Base-by-base conservation (phyloP, 1,140 invertebrate species). In the Hyposmocoma kahamanoa region DNA sequence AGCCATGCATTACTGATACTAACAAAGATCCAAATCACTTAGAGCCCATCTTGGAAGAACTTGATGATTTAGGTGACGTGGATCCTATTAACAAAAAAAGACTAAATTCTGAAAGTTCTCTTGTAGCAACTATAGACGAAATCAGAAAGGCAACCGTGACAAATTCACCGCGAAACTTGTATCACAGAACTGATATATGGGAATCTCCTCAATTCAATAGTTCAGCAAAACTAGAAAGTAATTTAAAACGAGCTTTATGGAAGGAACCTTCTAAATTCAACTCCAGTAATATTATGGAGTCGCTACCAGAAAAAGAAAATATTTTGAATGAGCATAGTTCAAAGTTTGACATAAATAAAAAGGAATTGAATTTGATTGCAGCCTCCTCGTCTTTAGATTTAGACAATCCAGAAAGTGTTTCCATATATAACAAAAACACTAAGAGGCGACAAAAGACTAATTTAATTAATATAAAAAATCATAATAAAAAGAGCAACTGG, bases 101-200 rank as follows among this genome's bases (percentile, higher is more conserved):
- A 55, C 61, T 81, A 18, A 83, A 86, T 59, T 89, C 88, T 1
- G 87, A 87, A 44, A 90, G 90, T 59, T 88, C 89, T 6, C 67
- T 91, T 6, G 90, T 91, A 1, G 90, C 88, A 3, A 91, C 90
- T 1, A 91, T 91, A 47, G 90, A 91, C 59, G 89, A 91, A 72
- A 91, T 91, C n/a, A 82, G 87, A 58, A 88, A 87, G 55, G 87
- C 84, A 11, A 86, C 88, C 1, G 81, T 84, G 2, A 87, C 88
- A 15, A 89, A 89, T 67, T 90, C 88, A 1, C 89, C 89, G 9
- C 79, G 88, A 49, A 87, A 89, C 56, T 72, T 90, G 42, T 90
- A 90, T 63, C 88, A 90, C 51, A 79, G 87, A 21, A 87, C 88
- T 36, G 76, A 83, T 49, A 66, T 87, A 30, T 90, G 88, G 86